These are phyloP conservation scores for Morus bassanus DNA, from an alignment of 2,797 vertebrate genomes.

Conservation along the genomic window DNA sequence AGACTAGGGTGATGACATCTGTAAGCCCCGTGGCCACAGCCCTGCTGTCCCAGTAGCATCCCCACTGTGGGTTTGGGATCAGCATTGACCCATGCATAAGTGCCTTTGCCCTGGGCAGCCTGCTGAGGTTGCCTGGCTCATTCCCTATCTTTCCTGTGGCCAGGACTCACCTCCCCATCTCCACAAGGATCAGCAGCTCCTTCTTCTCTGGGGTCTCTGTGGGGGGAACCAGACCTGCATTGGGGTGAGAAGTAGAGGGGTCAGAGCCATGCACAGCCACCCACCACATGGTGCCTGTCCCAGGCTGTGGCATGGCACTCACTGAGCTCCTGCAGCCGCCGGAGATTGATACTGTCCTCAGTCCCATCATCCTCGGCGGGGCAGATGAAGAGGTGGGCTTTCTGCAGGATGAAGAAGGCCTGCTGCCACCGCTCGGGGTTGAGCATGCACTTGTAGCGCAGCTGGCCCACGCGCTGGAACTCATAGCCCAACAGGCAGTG, in stretches of 20 bases:
- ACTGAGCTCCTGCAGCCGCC: constrained; percentile 96
- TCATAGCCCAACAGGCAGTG: constrained; percentile 91
- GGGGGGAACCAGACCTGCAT: constrained; percentile 82
- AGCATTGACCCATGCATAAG: fast-evolving
- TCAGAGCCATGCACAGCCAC: fast-evolving
- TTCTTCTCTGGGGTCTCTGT: constrained; percentile 88
- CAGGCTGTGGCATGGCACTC: neutral
- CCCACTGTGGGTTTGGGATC: fast-evolving
- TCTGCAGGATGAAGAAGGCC: constrained; percentile 92
- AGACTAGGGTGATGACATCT: neutral
- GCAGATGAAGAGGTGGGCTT: constrained; percentile 94
- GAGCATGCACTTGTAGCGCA: constrained; percentile 89
- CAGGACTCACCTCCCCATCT: constrained; percentile 89
- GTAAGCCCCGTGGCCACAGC: neutral
- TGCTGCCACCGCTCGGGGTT: constrained; percentile 90
- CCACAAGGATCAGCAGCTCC: constrained; percentile 90
- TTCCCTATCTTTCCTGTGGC: fast-evolving
- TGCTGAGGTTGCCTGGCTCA: neutral
- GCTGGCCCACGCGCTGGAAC: constrained; percentile 88
- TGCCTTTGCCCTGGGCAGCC: neutral
- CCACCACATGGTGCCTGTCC: fast-evolving
- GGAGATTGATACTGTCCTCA: constrained; percentile 94
- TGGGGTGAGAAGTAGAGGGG: neutral
- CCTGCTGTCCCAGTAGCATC: neutral
- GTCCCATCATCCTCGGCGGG: constrained; percentile 83